These are phyloP conservation scores for Podarcis muralis DNA, from an alignment of 2,113 vertebrate species.

Conservation along the genomic window DNA sequence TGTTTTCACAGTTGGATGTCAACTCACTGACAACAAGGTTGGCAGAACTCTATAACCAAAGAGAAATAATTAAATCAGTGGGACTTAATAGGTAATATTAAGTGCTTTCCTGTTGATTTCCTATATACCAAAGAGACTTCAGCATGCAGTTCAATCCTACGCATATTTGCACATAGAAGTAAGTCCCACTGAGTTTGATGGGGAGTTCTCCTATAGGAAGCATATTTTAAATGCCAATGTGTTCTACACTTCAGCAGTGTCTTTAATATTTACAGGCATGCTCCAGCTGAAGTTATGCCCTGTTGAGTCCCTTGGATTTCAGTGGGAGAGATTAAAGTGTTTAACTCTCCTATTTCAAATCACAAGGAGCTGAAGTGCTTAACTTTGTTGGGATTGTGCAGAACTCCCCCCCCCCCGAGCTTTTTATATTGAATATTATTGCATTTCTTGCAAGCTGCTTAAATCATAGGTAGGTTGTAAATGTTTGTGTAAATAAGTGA, in stretches of 20 bases:
- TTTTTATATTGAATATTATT: neutral
- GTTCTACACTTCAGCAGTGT: neutral
- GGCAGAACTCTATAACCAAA: neutral
- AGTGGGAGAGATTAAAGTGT: neutral
- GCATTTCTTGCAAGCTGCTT: neutral
- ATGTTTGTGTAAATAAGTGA: neutral
- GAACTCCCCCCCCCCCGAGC: too few species aligned
- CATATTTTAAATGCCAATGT: neutral
- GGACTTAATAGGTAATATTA: neutral
- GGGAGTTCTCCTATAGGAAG: neutral
- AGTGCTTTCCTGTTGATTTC: neutral
- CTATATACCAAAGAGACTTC: neutral
- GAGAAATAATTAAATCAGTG: neutral
- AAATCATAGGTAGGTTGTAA: neutral
- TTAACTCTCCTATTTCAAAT: neutral
- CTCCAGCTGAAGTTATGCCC: neutral
- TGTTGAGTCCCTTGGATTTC: neutral
- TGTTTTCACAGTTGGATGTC: neutral
- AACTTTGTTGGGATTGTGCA: neutral
- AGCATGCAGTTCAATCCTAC: neutral
- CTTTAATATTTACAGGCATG: neutral
- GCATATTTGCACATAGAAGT: neutral
- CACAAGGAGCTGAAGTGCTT: neutral
- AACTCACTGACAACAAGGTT: neutral
- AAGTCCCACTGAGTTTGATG: neutral